Evolutionary conservation across 2,888 invertebrate genomes (phyloP), one percentile per base, ranked within the genome.

Genomic region (Rotaria macrura): DNA sequence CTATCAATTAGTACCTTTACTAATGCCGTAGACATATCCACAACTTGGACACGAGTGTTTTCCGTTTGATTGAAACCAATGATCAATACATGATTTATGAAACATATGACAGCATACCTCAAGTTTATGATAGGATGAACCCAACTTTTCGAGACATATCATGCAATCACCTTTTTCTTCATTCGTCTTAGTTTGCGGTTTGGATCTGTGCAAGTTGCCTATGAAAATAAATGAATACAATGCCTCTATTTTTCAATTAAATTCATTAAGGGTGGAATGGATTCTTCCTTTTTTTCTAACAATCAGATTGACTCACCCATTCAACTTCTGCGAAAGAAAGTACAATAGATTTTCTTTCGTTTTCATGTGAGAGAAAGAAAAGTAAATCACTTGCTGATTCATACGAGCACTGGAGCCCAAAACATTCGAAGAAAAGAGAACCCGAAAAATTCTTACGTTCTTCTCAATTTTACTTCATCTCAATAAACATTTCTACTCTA

Each of bases 41-140:
- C 85, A 85, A 25, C 14, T 54, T 40, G 85, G 85, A 74, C 85
- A 85, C 10, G 54, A 52, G 17, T 83, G 43, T 55, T 43, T 85
- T 7, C 40, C 40, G 38, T 12, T 72, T 34, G 65, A 65, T 65
- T 83, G 14, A 43, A 85, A 85, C 52, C 54, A 79, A 55, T 54
- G 14, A 17, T 85, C 43, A 40, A 85, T 85, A 40, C 85, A 85
- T n/a, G 0, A 25, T 83, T 79, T 7, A 85, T 79, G 79, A 85
- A 85, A 85, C n/a, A 12, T 20, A 52, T 85, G 85, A 20, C 43
- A 29, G 55, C 85, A 85, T 23, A 40, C 40, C 1, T 85, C 29
- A 5, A 85, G 55, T 79, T 17, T 40, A 54, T 29, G 38, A 34
- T 29, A n/a, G 17, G 52, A 7, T 43, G 34, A 23, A 4, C 43